Evolutionary conservation across 2,113 vertebrate genomes (phyloP).

Genomic region (Amphilophus citrinellus): DNA sequence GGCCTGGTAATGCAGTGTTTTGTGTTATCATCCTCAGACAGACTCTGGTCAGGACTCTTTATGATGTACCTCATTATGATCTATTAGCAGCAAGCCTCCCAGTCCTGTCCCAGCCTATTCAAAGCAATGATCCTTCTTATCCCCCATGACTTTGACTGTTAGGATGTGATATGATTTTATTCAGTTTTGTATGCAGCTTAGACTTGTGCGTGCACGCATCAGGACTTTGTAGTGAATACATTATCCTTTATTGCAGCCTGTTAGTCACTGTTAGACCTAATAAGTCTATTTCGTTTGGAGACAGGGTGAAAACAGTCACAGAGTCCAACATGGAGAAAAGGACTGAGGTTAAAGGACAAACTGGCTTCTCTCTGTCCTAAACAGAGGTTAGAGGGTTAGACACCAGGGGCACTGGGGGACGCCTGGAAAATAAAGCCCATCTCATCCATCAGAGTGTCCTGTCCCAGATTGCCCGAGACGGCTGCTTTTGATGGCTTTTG

Average conservation of each 20-base stretch:
- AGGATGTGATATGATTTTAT: conserved; percentile 15
- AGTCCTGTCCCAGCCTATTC: conserved; percentile 46
- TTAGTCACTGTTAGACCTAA: not conserved
- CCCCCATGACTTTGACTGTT: conserved; percentile 11
- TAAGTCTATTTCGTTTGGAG: not conserved
- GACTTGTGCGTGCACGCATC: not conserved
- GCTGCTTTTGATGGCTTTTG: conserved; percentile 67
- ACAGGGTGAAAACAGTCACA: not conserved
- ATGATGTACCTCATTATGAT: conserved; percentile 46
- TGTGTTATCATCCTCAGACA: conserved; percentile 49
- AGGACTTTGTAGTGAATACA: conserved; percentile 1
- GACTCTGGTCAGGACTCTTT: conserved; percentile 27
- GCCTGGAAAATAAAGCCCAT: conserved; percentile 52
- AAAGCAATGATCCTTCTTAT: conserved; percentile 35
- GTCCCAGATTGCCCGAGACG: conserved; percentile 62
- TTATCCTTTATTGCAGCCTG: not conserved
- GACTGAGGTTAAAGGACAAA: conserved; percentile 10
- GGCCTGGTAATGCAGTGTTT: not conserved
- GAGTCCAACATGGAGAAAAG: conserved; percentile 25
- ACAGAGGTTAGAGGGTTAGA: conserved; percentile 38
- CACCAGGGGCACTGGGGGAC: conserved; percentile 20
- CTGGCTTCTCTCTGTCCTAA: conserved; percentile 17
- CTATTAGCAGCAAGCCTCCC: conserved; percentile 43
- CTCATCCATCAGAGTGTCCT: conserved; percentile 66
- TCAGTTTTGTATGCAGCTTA: not conserved